Evolutionary conservation across 2,888 invertebrate genomes (phyloP), one percentile per base, ranked within the genome.

Genomic region (Axea sp.): DNA sequence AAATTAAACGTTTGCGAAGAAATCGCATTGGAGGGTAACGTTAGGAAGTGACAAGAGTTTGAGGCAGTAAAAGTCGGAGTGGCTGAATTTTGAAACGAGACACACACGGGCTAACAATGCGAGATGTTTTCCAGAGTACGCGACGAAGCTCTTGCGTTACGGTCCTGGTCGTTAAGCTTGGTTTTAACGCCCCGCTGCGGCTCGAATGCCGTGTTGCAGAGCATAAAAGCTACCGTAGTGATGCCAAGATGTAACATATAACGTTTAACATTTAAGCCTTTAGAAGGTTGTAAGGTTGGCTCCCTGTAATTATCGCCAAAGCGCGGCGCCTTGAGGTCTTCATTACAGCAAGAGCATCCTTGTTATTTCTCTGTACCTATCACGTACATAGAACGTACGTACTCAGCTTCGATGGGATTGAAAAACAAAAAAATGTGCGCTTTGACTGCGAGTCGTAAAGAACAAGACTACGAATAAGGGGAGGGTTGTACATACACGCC

Each of bases 301-400:
- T 86, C 87, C 85, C 87, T 87, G 87, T 87, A 87, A 87, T 87
- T 87, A 87, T 87, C 84, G 84, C 84, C 80, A 81, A 84, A 84
- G 86, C 84, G 87, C 87, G 87, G 87, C 87, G 87, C 87, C 87
- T 86, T 87, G 86, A 87, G 87, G 84, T 87, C 87, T 87, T 87
- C 87, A 87, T 87, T 87, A 87, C 84, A 81, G 81, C 81, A 81
- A 81, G 82, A 82, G 82, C 81, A 86, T 86, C 84, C 86, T 87
- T 84, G 87, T 86, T 87, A 86, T 86, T 85, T 83, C 80, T 81
- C 81, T 82, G 81, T 83, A 82, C 81, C 78, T 81, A 79, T 80
- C 78, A 78, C 76, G 78, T 77, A 77, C 79, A 71, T 74, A 76
- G 72, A 59, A 74, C 62, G 45, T 73, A 65, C 67, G 67, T 64